Base-by-base conservation (phyloP, 2,797 vertebrate species). In the Leptatherina wallacei region DNA sequence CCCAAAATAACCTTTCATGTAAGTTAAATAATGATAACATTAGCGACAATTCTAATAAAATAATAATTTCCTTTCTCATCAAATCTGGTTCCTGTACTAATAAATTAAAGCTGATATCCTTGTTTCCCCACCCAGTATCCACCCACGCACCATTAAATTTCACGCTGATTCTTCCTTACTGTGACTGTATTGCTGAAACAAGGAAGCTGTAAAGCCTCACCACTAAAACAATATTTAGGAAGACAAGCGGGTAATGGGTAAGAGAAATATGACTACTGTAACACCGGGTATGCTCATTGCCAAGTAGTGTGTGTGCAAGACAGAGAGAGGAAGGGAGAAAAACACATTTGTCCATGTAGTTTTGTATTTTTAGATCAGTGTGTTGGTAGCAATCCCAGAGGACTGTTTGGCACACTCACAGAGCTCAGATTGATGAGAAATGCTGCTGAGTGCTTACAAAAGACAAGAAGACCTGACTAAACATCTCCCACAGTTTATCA, bases 361-460 rank as follows among this genome's bases (percentile, higher is more conserved):
- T 72, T 62, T 36, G 16, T 71, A 82, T 66, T 77, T 80, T 85
- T 67, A 75, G 65, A 63, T 77, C 64, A 44, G 52, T 20, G 57
- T 47, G 64, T 69, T 73, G 61, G 59, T 24, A 47, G 24, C 66
- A 63, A 65, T 71, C 72, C 73, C 58, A 42, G 42, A 75, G 71
- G 62, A 65, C 2, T 16, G 44, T 57, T 70, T 0, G 7, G 29
- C 3, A 14, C 30, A 2, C 62, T 67, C 18, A 64, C 30, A 65
- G 57, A 65, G 59, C 71, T 61, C 40, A 67, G 67, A 81, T 20
- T 71, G 69, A 79, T 76, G 66, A 75, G 35, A 63, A 36, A 24
- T 2, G 16, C 38, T 12, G 55, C 65, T 20, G 44, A 68, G 22
- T 51, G 3, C 4, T 51, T 4, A 61, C 62, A 61, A 70, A 30